Percentiles rank a stretch among this genome's conserved stretches.
Conservation (phyloP, 2,113 vertebrate species). For the Calidris pygmaea region DNA sequence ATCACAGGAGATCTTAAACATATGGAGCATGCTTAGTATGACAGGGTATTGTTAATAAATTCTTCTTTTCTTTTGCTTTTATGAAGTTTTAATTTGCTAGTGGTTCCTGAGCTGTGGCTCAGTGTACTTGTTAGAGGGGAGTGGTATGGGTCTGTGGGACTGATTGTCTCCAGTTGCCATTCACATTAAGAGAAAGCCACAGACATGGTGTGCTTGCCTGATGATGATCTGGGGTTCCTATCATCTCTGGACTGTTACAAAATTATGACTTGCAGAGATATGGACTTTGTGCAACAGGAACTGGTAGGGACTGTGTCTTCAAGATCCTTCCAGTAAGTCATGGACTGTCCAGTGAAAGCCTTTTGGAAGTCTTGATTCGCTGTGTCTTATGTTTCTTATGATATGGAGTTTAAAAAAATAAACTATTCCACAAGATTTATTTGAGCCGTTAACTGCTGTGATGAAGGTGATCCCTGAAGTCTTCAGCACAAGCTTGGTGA, state of each 20-base stretch:
- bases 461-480: constrained; percentile 35
- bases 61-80: neutral
- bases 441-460: neutral
- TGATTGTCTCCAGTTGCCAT: neutral
- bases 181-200: neutral
- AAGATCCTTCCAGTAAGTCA: neutral
- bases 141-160: neutral
- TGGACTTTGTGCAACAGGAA: neutral
- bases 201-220: neutral
- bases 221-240: neutral
- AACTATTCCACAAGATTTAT: neutral
- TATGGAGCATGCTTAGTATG: neutral
- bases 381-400: neutral
- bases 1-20: neutral
- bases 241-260: neutral
- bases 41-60: neutral
- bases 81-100: neutral
- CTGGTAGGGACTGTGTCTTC: neutral
- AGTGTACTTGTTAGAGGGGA: neutral
- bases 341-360: neutral
- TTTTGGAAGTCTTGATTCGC: neutral
- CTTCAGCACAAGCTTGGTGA: constrained; percentile 37
- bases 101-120: neutral
- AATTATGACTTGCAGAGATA: neutral
- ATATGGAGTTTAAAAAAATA: neutral